Conservation (phyloP, 1,140 invertebrate genomes). For the Laupala kohalensis region DNA sequence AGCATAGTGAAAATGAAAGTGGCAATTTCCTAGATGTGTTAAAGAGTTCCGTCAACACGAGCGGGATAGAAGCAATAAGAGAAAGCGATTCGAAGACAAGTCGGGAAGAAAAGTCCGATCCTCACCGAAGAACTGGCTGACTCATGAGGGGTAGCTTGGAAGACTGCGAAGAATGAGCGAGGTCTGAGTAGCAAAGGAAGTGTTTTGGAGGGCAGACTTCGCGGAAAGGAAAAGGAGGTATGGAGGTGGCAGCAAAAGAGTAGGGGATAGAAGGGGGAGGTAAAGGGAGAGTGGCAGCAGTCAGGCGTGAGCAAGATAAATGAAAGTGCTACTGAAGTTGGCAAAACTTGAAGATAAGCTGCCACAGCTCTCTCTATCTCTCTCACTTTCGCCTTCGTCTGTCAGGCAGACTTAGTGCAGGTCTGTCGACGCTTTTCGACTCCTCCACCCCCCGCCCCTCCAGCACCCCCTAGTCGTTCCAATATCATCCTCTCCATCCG, state of each 20-base stretch:
- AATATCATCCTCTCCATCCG: too few relatives aligned
- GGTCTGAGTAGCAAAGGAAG: too few relatives aligned
- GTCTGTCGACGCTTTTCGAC: not conserved
- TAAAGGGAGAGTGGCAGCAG: not conserved
- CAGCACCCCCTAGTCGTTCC: not conserved
- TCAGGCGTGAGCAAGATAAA: not conserved
- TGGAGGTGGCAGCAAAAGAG: not conserved
- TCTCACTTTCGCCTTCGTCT: not conserved
- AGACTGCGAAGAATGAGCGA: too few relatives aligned
- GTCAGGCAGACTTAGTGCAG: not conserved
- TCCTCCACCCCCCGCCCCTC: too few relatives aligned
- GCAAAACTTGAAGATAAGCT: not conserved
- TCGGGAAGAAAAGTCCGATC: not conserved
- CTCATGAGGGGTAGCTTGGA: not conserved
- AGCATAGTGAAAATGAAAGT: too few relatives aligned
- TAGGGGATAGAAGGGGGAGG: too few relatives aligned
- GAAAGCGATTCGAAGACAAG: not conserved
- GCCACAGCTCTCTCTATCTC: not conserved
- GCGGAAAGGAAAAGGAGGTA: not conserved
- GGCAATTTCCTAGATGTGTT: too few relatives aligned
- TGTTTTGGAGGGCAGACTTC: too few relatives aligned
- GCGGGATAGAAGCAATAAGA: not conserved
- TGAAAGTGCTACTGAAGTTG: not conserved
- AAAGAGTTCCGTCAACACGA: too few relatives aligned
- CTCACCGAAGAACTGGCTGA: not conserved